phyloP scores from a whole-genome alignment of 2,888 invertebrate genomes.

The Cantharis flavilabris region DNA sequence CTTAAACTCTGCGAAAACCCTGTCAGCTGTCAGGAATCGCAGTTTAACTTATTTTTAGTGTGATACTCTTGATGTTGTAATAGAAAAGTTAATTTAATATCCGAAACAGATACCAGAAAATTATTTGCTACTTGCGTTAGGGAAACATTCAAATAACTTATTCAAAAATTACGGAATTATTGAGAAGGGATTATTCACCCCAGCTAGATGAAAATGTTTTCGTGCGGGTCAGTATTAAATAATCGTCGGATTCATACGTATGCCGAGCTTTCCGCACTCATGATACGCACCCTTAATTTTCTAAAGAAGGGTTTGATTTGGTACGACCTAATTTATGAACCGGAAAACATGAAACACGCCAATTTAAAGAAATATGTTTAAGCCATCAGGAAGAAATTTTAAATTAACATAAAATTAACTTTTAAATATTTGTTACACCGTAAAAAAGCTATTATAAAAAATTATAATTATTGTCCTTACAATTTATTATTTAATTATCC shows the following conservation, averaged over 20 bases:
- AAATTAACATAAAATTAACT: not conserved
- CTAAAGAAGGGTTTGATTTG: not conserved
- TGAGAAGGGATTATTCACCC: not conserved
- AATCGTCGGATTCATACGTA: not conserved
- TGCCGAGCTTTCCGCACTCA: not conserved
- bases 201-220: not conserved
- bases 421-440: not conserved
- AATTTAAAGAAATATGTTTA: not conserved
- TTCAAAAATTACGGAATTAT: not conserved
- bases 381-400: not conserved
- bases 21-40: conserved; percentile 13
- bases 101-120: not conserved
- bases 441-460: too few species aligned
- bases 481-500: too few species aligned
- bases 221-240: not conserved
- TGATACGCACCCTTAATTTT: not conserved
- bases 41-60: conserved; percentile 1
- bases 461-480: too few species aligned
- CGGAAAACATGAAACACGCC: not conserved
- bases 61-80: not conserved
- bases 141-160: not conserved
- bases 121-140: not conserved
- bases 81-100: not conserved
- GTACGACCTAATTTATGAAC: not conserved
- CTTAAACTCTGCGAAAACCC: not conserved